phyloP scores from a whole-genome alignment of 1,140 invertebrate genomes.

The Sycophila sp. region DNA sequence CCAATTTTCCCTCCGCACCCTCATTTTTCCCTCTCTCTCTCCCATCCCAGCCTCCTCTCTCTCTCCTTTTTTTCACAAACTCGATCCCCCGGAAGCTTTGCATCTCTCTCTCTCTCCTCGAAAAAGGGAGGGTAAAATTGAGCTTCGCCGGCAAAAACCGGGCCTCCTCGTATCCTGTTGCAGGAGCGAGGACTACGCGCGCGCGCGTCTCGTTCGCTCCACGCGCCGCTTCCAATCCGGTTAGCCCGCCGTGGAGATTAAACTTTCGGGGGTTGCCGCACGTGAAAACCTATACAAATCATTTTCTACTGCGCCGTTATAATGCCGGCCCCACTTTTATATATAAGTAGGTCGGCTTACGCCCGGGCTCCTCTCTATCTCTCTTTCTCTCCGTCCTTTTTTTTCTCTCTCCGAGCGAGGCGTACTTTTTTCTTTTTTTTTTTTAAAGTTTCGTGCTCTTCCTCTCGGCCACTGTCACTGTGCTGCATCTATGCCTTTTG shows the following conservation, averaged over 20 bases:
- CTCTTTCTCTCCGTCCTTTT: not conserved
- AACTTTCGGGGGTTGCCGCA: slow-evolving; percentile 30
- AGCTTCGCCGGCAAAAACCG: slow-evolving; percentile 26
- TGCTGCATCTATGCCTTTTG: too few relatives aligned
- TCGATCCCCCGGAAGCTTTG: slow-evolving; percentile 32
- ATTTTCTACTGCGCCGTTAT: slow-evolving; percentile 59
- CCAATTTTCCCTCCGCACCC: slow-evolving; percentile 28
- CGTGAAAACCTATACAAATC: slow-evolving; percentile 55
- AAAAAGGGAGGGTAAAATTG: slow-evolving; percentile 11
- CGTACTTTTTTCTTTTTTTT: slow-evolving; percentile 15
- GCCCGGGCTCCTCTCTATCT: slow-evolving; percentile 7
- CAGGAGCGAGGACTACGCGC: not conserved
- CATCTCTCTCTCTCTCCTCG: slow-evolving; percentile 29
- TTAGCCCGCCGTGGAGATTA: slow-evolving; percentile 23
- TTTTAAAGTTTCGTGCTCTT: slow-evolving; percentile 31
- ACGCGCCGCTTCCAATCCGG: slow-evolving; percentile 21
- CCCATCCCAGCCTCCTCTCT: not conserved
- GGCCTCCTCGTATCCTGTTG: slow-evolving; percentile 32
- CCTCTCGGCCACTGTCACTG: slow-evolving; percentile 31
- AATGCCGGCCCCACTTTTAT: slow-evolving; percentile 54
- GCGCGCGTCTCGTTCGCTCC: slow-evolving; percentile 21
- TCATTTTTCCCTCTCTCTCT: slow-evolving; percentile 1
- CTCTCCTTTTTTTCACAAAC: slow-evolving; percentile 11
- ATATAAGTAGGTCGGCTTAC: slow-evolving; percentile 57
- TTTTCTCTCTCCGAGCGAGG: not conserved